phyloP scores from a whole-genome alignment of 2,113 vertebrate species.

The Ovis canadensis region DNA sequence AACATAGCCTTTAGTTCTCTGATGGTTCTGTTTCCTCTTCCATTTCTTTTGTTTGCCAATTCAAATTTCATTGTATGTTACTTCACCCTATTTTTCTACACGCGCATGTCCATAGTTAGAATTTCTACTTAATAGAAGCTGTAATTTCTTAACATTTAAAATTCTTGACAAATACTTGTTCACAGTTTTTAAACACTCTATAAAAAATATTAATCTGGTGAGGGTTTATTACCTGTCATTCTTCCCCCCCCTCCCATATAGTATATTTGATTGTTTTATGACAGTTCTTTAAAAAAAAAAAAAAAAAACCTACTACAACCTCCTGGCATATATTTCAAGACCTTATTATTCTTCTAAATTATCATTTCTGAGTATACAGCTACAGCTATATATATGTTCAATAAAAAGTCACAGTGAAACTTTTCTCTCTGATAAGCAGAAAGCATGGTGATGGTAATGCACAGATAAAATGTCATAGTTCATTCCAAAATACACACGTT shows the following conservation, averaged over 20 bases:
- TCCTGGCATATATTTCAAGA: background rate
- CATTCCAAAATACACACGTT: background rate
- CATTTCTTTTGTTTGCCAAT: background rate
- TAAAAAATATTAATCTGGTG: background rate
- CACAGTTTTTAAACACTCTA: background rate
- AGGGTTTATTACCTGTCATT: background rate
- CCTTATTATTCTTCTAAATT: constrained; percentile 2
- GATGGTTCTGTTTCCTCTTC: background rate
- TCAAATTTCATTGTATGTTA: background rate
- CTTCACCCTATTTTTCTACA: background rate
- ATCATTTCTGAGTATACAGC: background rate
- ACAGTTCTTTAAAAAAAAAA: background rate
- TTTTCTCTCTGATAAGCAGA: background rate
- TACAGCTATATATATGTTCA: background rate
- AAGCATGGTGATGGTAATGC: background rate
- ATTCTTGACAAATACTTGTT: background rate
- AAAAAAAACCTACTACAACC: background rate
- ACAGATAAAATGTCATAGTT: background rate
- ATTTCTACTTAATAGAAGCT: background rate
- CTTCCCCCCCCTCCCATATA: background rate
- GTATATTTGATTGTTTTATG: background rate
- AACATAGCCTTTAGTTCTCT: background rate
- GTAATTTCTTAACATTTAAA: background rate
- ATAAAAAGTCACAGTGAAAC: constrained; percentile 12
- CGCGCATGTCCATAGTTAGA: background rate